Percentiles rank a stretch among this genome's conserved stretches.
These are phyloP conservation scores for Mesocentrotus franciscanus DNA, from an alignment of 53 echinoderm and acorn worm species.

Conservation along the genomic window DNA sequence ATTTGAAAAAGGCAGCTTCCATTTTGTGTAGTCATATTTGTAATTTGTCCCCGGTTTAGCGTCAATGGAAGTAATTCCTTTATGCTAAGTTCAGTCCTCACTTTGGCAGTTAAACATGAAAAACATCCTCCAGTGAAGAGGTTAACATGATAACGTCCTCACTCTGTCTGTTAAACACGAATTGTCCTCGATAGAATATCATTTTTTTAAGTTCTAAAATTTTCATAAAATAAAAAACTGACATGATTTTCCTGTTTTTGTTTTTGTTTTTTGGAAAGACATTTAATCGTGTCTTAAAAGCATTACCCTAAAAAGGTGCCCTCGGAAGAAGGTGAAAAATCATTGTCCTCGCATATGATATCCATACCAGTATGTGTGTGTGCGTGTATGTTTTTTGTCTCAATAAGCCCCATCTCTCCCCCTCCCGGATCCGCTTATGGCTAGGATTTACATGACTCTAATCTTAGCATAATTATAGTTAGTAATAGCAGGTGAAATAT, in stretches of 20 bases:
- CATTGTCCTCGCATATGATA: not conserved
- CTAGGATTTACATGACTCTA: not conserved
- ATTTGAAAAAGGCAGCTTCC: no score
- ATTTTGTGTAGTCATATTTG: no score
- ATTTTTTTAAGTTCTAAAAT: not conserved
- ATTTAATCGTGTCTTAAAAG: not conserved
- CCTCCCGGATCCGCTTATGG: no score
- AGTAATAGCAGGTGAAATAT: not conserved
- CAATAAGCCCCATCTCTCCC: no score
- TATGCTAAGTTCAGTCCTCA: not conserved
- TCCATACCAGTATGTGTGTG: not conserved
- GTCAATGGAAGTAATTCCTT: not conserved
- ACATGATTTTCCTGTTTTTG: not conserved
- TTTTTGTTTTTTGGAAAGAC: not conserved
- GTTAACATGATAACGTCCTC: not conserved
- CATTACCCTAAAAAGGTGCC: not conserved
- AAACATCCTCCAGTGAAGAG: not conserved
- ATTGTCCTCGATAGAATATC: constrained; percentile 5
- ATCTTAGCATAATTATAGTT: not conserved
- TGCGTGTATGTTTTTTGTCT: no score
- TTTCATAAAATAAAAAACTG: not conserved
- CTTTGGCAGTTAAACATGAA: not conserved
- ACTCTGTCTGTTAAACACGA: not conserved
- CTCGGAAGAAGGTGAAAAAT: constrained; percentile 6
- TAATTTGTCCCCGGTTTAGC: not conserved